Evolutionary conservation across 2,113 vertebrate species (phyloP).

Genomic region (Pteronura brasiliensis): DNA sequence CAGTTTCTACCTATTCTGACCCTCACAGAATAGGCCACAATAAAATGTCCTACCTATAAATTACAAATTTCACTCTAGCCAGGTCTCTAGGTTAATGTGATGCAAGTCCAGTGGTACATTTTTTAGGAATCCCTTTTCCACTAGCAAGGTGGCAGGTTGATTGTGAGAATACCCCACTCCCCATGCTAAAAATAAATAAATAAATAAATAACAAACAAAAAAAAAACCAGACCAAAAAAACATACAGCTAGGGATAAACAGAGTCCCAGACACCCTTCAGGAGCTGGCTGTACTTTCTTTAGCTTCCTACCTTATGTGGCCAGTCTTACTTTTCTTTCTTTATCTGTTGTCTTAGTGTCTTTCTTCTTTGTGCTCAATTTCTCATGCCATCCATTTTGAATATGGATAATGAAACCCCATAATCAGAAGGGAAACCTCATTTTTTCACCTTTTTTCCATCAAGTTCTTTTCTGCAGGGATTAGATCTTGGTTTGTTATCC

Average conservation of each 20-base stretch:
- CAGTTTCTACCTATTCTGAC: not conserved
- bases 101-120: not conserved
- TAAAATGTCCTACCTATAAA: not conserved
- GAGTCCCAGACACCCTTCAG: not conserved
- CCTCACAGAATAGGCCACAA: not conserved
- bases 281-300: not conserved
- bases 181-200: not conserved
- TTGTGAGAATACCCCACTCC: not conserved
- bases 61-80: not conserved
- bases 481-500: not conserved
- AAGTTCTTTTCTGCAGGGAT: not conserved
- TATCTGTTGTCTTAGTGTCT: not conserved
- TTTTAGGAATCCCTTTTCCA: not conserved
- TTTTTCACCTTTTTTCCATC: not conserved
- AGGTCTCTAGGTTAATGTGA: not conserved
- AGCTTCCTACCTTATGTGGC: not conserved
- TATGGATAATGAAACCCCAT: not conserved
- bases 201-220: too few relatives aligned
- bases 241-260: not conserved
- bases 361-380: not conserved
- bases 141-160: not conserved
- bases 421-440: not conserved
- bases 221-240: not conserved
- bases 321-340: not conserved
- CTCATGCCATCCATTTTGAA: not conserved